These are phyloP conservation scores for Gastrophysa polygoni DNA, from an alignment of 2,888 invertebrate species.

Conservation along the genomic window DNA sequence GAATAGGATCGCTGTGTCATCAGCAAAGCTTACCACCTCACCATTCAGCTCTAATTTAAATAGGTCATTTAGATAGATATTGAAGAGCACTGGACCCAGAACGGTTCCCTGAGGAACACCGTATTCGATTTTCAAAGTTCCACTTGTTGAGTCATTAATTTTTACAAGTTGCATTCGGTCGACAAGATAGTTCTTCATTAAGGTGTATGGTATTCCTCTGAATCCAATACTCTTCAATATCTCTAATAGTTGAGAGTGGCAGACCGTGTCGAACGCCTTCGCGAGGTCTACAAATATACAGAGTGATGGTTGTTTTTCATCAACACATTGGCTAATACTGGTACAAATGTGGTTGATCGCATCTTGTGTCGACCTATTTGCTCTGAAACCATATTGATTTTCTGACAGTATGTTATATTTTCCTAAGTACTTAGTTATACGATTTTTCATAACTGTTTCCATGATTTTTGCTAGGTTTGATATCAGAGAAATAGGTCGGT, in stretches of 20 bases:
- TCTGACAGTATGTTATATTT: neutral
- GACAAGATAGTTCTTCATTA: neutral
- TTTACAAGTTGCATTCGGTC: neutral
- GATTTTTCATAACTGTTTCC: neutral
- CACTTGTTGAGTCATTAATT: neutral
- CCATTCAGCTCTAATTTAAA: neutral
- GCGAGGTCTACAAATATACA: neutral
- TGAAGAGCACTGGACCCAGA: neutral
- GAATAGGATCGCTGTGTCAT: constrained; percentile 1
- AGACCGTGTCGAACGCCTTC: neutral
- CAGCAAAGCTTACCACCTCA: neutral
- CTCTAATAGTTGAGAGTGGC: too few relatives aligned
- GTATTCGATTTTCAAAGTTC: neutral
- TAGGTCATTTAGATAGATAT: neutral
- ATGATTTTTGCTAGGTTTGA: neutral
- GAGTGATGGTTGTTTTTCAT: neutral
- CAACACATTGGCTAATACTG: neutral
- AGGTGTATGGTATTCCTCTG: too few relatives aligned
- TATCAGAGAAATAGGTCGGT: neutral
- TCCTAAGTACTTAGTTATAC: neutral
- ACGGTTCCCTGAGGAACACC: neutral
- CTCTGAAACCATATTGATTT: neutral
- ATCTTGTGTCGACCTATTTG: neutral
- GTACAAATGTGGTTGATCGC: neutral
- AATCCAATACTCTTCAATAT: too few relatives aligned